Evolutionary conservation across 2,113 vertebrate genomes (phyloP), one percentile per base, ranked within the genome.

Genomic region (Cebus imitator): DNA sequence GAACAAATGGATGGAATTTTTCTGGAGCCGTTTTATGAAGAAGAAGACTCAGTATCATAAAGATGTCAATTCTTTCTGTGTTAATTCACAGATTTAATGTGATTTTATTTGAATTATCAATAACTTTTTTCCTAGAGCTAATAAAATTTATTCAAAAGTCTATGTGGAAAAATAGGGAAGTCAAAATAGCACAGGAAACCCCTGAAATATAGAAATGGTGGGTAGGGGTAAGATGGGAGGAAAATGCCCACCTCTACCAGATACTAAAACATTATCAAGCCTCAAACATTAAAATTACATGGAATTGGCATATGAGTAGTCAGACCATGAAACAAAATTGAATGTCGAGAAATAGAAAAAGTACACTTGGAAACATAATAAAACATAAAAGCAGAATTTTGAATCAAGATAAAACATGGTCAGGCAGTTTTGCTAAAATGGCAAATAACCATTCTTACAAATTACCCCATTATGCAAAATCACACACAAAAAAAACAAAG

Each of bases 221-320:
- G 11, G 52, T 61, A 52, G 16, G n/a, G 14, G 25, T 3, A 10
- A 91, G 12, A 16, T 37, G n/a, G 30, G 50, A 17, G 66, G 13
- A 55, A 64, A 3, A 70, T 37, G 48, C 37, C 27, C 83, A 82
- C 21, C 11, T 66, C 35, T 76, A 58, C n/a, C 52, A 85, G 43
- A 55, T 58, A 75, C 73, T 82, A 82, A 81, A 87, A 76, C 40
- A 76, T 75, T 72, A 82, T 61, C n/a, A 90, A 90, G 7, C 17
- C 27, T 91, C 76, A 94, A 97, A 84, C 78, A 83, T 87, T 78
- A 93, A 95, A 87, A 61, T 76, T 55, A 64, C 27, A 12, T 64
- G 8, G 30, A 11, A 83, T 78, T 73, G 30, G 30, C 43, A 78
- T 66, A 35, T 82, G n/a, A 43, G 17, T 87, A 78, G 23, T 66